These are phyloP conservation scores for Pyrochroa serraticornis DNA, from an alignment of 2,888 invertebrate species.

Conservation along the genomic window DNA sequence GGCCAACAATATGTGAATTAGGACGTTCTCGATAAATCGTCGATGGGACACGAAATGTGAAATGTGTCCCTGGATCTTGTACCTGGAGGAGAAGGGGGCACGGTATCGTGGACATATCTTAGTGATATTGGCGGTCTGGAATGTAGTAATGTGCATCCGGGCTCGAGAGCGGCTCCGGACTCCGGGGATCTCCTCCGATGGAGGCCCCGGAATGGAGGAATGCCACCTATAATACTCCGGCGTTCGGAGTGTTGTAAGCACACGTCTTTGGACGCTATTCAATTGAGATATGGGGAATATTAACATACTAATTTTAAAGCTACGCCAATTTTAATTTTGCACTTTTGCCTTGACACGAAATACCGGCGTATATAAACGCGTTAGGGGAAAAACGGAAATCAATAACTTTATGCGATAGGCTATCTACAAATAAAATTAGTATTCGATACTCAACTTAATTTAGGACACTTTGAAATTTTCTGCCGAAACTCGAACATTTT, in stretches of 20 bases:
- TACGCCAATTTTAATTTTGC: no score
- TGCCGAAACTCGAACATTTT: no score
- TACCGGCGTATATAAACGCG: no score
- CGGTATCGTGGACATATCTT: conserved; percentile 38
- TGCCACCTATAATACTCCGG: conserved; percentile 37
- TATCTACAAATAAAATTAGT: no score
- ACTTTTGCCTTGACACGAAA: no score
- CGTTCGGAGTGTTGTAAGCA: conserved; percentile 18
- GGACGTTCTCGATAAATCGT: no score
- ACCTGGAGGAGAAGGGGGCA: conserved; percentile 20
- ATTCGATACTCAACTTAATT: no score
- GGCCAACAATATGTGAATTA: no score
- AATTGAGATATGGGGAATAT: conserved; percentile 19
- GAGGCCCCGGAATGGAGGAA: conserved; percentile 31
- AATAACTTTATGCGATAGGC: no score
- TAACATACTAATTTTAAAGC: conserved; percentile 12
- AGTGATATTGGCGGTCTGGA: conserved; percentile 56
- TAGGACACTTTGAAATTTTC: no score
- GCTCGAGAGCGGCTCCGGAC: conserved; percentile 35
- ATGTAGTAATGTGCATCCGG: conserved; percentile 56
- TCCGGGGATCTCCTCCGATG: conserved; percentile 26
- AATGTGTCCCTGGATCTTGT: conserved; percentile 22
- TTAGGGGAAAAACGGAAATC: no score
- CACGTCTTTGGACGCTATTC: conserved; percentile 22
- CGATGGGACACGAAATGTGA: neutral